Evolutionary conservation across 2,888 invertebrate genomes (phyloP), one percentile per base, ranked within the genome.

Genomic region (Leistus spinibarbis): DNA sequence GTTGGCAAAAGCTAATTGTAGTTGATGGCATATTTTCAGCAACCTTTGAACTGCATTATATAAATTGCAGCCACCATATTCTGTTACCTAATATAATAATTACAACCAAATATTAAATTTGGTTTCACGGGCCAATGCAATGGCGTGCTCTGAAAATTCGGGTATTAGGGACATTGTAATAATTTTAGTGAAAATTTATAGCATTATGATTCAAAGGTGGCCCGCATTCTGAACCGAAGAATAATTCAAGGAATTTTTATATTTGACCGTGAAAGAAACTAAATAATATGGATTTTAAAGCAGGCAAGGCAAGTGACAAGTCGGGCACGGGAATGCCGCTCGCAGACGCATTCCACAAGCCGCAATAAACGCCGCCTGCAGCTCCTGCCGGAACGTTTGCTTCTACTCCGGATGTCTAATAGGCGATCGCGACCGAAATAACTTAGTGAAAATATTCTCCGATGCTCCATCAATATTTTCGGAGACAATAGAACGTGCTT

Each of bases 401-500:
- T 19, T 9, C 20, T 22, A 16, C 53, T 60, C 20, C 60, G 53
- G 60, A 60, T 60, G 16, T 60, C 60, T 60, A 64, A 64, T 64
- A n/a, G 27, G 16, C 16, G 64, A 20, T 23, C 27, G 64, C 64
- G 27, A 64, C 27, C 64, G 27, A 20, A 64, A 64, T 64, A 64
- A 64, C 64, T 64, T 64, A 64, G 64, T 64, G 69, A 64, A 71
- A 64, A 71, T 71, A 65, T 71, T 71, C 56, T 65, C 60, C 64
- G 24, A 64, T 71, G 64, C 54, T 71, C 64, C 65, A 71, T 71
- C 71, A 71, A 71, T 71, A 64, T 71, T 71, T 71, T 64, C 71
- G 16, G 19, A 71, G 64, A 71, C 64, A 71, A 71, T 71, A 71
- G 64, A 64, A 71, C 71, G 71, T 71, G 71, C 64, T 62, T 13